Evolutionary conservation across 2,113 vertebrate species (phyloP).

Genomic region (Hippocampus abdominalis): DNA sequence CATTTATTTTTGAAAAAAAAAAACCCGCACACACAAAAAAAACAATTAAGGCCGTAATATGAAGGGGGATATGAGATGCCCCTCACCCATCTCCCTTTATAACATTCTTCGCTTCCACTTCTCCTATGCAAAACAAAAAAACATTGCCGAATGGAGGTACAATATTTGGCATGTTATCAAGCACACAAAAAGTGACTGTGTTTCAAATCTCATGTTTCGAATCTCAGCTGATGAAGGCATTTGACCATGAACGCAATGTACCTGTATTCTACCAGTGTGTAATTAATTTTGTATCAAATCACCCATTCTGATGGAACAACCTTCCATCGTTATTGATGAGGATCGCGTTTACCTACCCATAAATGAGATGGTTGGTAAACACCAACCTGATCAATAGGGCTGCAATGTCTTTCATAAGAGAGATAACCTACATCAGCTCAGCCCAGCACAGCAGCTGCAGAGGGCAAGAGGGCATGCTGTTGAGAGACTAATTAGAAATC

Average conservation of each 20-base stretch:
- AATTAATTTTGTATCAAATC: neutral
- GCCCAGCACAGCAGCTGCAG: conserved; percentile 28
- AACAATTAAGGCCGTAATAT: neutral
- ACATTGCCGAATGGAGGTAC: neutral
- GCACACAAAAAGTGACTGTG: neutral
- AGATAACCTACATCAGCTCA: conserved; percentile 29
- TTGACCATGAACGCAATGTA: neutral
- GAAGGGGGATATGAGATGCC: neutral
- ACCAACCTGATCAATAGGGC: neutral
- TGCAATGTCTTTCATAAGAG: conserved; percentile 29
- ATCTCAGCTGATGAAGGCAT: too few relatives aligned
- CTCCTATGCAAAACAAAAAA: neutral
- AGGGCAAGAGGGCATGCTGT: conserved; percentile 22
- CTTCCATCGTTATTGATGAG: neutral
- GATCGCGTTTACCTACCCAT: neutral
- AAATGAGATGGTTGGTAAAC: neutral
- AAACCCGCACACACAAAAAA: neutral
- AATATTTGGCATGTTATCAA: neutral
- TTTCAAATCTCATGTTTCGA: neutral
- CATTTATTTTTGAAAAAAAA: neutral
- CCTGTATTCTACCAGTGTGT: neutral
- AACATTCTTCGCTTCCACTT: neutral
- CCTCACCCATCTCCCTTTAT: neutral
- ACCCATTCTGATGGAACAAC: neutral
- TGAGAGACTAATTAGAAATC: conserved; percentile 38